Percentiles rank a stretch among this genome's conserved stretches.
These are phyloP conservation scores for Proctacanthus coquilletti DNA, from an alignment of 1,140 invertebrate species.

Conservation along the genomic window DNA sequence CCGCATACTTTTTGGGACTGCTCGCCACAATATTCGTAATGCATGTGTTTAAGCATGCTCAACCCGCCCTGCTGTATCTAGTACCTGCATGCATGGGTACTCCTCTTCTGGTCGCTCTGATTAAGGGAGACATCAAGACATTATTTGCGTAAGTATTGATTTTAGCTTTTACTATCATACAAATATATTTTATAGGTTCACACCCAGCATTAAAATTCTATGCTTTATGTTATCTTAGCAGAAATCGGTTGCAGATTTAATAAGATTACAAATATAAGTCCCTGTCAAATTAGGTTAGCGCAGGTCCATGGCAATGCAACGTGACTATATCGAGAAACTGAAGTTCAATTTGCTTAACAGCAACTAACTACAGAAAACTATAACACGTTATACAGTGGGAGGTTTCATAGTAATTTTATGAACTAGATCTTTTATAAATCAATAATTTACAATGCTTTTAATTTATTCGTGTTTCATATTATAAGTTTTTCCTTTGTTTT, in stretches of 20 bases:
- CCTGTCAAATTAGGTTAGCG: no score
- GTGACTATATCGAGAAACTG: no score
- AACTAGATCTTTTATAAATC: no score
- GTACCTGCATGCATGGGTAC: slow-evolving; percentile 90
- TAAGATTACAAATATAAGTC: no score
- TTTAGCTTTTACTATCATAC: slow-evolving; percentile 5
- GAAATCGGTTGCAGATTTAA: no score
- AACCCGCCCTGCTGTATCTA: slow-evolving; percentile 93
- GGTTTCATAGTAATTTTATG: no score
- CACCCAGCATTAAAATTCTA: neutral
- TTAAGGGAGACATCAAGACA: slow-evolving; percentile 81
- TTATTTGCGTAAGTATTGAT: slow-evolving; percentile 68
- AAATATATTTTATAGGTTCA: slow-evolving; percentile 4
- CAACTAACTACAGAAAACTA: neutral
- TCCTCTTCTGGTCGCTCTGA: slow-evolving; percentile 68
- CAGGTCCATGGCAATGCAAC: no score
- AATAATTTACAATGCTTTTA: no score
- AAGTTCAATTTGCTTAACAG: no score
- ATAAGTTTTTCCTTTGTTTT: slow-evolving; percentile 2
- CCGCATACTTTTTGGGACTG: slow-evolving; percentile 88
- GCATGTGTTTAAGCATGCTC: slow-evolving; percentile 97
- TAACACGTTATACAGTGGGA: neutral
- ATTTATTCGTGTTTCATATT: no score
- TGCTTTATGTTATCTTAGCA: neutral
- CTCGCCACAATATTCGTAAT: slow-evolving; percentile 92